These are phyloP conservation scores for Loriculus beryllinus DNA, from an alignment of 2,797 vertebrate species.

Conservation along the genomic window DNA sequence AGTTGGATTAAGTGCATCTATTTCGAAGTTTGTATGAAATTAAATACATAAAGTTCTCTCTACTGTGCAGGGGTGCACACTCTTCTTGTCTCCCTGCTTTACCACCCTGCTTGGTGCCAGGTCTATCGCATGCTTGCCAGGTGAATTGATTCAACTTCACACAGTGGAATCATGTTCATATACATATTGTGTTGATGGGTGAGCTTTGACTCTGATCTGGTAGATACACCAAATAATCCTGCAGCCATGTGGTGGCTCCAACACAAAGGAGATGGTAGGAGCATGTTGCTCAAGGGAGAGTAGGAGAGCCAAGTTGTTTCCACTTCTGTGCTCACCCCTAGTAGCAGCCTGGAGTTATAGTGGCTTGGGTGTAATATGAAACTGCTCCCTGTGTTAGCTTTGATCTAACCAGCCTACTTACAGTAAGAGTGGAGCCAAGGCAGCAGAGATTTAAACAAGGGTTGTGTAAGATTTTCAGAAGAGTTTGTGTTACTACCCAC, in stretches of 20 bases:
- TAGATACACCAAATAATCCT: background rate
- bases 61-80: background rate
- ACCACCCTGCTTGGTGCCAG: background rate
- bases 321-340: background rate
- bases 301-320: background rate
- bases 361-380: background rate
- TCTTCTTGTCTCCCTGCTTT: background rate
- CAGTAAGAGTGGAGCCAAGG: background rate
- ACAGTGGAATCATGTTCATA: rapidly evolving
- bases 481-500: background rate
- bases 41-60: background rate
- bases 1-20: background rate
- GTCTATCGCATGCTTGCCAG: background rate
- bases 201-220: background rate
- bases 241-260: background rate
- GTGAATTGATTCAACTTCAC: rapidly evolving
- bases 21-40: background rate
- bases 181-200: background rate
- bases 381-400: background rate
- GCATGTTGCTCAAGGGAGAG: background rate
- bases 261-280: background rate
- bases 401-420: background rate
- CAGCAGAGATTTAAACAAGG: background rate
- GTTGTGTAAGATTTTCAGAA: background rate
- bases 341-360: background rate